Percentiles rank a stretch among this genome's conserved stretches.
These are phyloP conservation scores for Arrhamphus sclerolepis DNA, from an alignment of 2,797 vertebrate genomes.

Conservation along the genomic window DNA sequence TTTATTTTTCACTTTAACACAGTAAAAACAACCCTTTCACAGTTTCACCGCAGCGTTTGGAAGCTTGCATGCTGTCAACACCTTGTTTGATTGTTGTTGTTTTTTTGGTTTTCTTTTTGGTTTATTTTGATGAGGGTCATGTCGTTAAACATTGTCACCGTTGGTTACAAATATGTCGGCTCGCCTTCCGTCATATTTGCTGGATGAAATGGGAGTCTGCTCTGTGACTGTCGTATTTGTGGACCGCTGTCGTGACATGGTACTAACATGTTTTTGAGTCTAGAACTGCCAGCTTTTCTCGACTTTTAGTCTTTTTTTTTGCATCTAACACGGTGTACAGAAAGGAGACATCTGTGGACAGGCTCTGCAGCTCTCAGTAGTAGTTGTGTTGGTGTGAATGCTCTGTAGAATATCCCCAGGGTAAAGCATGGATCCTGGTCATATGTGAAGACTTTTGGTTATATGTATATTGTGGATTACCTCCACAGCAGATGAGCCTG, in stretches of 20 bases:
- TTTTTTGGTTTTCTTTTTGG: not conserved
- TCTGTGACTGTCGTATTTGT: not conserved
- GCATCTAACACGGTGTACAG: no score
- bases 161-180: slow-evolving; percentile 17
- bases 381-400: slow-evolving; percentile 15
- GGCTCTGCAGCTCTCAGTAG: slow-evolving; percentile 13
- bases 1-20: slow-evolving; percentile 13
- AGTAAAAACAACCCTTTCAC: slow-evolving; percentile 10
- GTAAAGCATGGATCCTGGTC: slow-evolving; percentile 25
- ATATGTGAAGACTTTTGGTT: slow-evolving; percentile 4
- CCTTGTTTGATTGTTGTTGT: slow-evolving; percentile 1
- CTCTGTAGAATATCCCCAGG: slow-evolving; percentile 4
- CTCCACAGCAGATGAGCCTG: slow-evolving; percentile 58
- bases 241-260: not conserved
- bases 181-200: slow-evolving; percentile 22
- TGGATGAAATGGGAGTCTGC: not conserved
- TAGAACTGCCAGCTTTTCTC: no score
- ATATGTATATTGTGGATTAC: slow-evolving; percentile 38
- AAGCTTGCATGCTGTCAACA: slow-evolving; percentile 10
- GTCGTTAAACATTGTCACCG: not conserved
- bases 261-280: not conserved
- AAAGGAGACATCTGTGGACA: no score
- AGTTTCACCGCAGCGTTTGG: slow-evolving; percentile 4
- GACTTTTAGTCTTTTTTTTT: not conserved
- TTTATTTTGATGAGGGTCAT: slow-evolving; percentile 9